Conservation (phyloP, 2,113 vertebrate species). For the Muntiacus reevesi region DNA sequence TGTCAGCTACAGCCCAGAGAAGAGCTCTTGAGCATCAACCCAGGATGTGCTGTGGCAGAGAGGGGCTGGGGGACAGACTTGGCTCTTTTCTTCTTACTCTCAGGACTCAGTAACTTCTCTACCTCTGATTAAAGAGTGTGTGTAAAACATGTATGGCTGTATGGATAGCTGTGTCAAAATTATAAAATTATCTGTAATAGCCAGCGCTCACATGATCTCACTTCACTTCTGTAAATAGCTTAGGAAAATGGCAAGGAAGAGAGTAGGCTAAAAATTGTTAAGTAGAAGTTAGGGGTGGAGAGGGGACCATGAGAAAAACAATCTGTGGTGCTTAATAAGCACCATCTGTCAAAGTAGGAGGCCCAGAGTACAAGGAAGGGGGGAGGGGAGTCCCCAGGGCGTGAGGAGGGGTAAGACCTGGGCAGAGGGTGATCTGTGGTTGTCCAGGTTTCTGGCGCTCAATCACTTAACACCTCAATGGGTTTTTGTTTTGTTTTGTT, state of each 20-base stretch:
- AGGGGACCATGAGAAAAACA: neutral
- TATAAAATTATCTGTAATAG: neutral
- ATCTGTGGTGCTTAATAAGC: neutral
- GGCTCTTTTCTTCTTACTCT: neutral
- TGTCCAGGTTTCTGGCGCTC: neutral
- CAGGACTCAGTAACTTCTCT: neutral
- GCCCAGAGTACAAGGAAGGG: neutral
- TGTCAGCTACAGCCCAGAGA: neutral
- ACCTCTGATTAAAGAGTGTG: neutral
- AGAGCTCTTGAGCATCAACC: neutral
- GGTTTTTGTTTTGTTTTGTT: neutral
- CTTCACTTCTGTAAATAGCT: neutral
- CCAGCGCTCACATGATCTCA: neutral
- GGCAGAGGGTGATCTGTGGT: neutral
- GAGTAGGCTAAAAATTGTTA: neutral
- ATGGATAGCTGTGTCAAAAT: neutral
- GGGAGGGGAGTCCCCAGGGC: neutral
- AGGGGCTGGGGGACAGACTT: neutral
- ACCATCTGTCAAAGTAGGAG: neutral
- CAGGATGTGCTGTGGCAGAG: neutral
- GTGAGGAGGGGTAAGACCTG: neutral
- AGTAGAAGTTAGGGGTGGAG: conserved; percentile 8
- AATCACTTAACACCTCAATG: neutral
- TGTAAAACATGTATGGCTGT: neutral
- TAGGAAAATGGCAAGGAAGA: neutral